Evolutionary conservation across 2,888 invertebrate genomes (phyloP).

Genomic region (Drosophila meridiana): DNA sequence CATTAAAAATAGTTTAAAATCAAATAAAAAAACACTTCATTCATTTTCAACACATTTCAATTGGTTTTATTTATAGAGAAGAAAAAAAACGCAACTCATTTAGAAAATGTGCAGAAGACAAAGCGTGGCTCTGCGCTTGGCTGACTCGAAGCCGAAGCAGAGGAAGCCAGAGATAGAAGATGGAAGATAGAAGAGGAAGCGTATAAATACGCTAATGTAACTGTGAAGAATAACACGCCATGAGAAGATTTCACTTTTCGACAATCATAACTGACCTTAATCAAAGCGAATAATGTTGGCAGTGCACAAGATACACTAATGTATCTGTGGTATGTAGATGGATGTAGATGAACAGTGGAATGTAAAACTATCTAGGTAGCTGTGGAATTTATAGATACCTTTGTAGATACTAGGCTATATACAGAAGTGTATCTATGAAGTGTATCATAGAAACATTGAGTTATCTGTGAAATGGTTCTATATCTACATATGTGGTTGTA

Average conservation of each 20-base stretch:
- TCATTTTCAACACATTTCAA: conserved; percentile 4
- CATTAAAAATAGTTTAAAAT: not conserved
- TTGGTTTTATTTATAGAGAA: not conserved
- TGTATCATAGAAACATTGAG: too few relatives aligned
- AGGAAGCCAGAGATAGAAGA: conserved; percentile 7
- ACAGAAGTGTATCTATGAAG: not conserved
- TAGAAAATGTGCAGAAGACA: conserved; percentile 8
- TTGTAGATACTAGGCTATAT: too few relatives aligned
- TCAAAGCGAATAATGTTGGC: conserved; percentile 64
- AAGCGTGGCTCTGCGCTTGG: conserved; percentile 44
- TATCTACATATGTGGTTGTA: not conserved
- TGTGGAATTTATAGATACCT: not conserved
- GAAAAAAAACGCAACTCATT: conserved; percentile 17
- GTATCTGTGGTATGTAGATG: not conserved
- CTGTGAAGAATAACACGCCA: conserved; percentile 28
- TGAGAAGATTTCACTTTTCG: conserved; percentile 67
- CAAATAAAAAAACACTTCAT: not conserved
- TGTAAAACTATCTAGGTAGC: not conserved
- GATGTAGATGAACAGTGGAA: not conserved
- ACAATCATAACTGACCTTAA: conserved; percentile 74
- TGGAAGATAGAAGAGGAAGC: conserved; percentile 1
- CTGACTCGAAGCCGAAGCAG: conserved; percentile 22
- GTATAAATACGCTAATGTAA: not conserved
- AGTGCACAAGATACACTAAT: conserved; percentile 22
- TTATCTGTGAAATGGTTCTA: not conserved